A percentile compares a stretch with the other conserved stretches of the same genome.
phyloP scores from a whole-genome alignment of 2,888 invertebrate genomes.

The Tuberolachnus salignus region DNA sequence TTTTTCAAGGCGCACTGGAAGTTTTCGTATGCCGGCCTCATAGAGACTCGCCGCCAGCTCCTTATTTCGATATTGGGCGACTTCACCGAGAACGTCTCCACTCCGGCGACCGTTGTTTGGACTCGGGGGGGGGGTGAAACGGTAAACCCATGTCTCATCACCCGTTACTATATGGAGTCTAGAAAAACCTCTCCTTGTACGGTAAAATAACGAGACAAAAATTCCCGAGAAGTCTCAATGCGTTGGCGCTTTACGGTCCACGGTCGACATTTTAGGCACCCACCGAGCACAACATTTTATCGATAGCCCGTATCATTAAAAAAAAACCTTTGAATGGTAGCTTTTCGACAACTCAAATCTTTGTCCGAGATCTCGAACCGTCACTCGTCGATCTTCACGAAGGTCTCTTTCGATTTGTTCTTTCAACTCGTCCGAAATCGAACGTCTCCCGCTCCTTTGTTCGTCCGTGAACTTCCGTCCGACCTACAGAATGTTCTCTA shows the following conservation, averaged over 20 bases:
- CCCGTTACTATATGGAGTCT: conserved; percentile 25
- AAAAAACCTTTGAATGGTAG: neutral
- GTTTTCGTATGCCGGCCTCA: conserved; percentile 37
- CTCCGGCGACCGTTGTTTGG: too few relatives aligned
- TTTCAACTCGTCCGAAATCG: too few relatives aligned
- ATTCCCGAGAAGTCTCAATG: neutral
- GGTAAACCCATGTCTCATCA: conserved; percentile 11
- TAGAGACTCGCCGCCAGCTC: conserved; percentile 23
- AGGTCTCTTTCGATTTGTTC: too few relatives aligned
- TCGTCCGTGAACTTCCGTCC: too few relatives aligned
- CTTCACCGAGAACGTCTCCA: neutral
- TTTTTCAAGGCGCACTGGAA: conserved; percentile 32
- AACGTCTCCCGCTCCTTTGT: too few relatives aligned
- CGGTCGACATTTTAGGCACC: conserved; percentile 8
- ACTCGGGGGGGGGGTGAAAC: too few relatives aligned
- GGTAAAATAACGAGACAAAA: conserved; percentile 19
- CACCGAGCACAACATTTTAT: too few relatives aligned
- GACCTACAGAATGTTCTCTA: too few relatives aligned
- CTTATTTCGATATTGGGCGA: conserved; percentile 26
- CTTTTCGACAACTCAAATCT: too few relatives aligned
- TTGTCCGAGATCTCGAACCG: too few relatives aligned
- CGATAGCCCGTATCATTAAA: conserved; percentile 12
- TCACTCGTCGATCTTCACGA: too few relatives aligned
- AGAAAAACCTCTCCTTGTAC: conserved; percentile 16
- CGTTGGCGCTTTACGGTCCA: too few relatives aligned